Percentiles rank a stretch among this genome's conserved stretches.
Conservation (phyloP, 2,113 vertebrate genomes). For the Caranx melampygus region DNA sequence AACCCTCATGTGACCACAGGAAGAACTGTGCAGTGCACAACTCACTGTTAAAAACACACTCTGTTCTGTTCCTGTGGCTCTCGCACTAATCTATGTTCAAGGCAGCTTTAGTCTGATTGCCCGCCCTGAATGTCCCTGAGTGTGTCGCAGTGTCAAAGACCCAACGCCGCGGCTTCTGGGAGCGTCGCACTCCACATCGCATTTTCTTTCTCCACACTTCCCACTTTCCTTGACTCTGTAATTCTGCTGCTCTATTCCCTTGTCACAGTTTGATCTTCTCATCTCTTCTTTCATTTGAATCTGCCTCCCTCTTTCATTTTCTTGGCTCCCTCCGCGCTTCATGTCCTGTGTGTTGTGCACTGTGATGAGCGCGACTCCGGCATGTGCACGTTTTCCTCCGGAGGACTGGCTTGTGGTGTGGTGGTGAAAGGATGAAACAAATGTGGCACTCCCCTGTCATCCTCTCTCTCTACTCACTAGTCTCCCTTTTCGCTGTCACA, state of each 20-base stretch:
- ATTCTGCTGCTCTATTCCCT: conserved; percentile 30
- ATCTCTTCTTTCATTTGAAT: conserved; percentile 40
- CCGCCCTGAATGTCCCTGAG: conserved; percentile 51
- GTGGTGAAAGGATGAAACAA: conserved; percentile 69
- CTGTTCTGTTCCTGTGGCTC: conserved; percentile 17
- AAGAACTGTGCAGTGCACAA: not conserved
- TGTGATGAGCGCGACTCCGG: conserved; percentile 27
- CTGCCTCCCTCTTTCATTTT: conserved; percentile 20
- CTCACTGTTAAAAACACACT: conserved; percentile 23
- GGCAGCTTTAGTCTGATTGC: conserved; percentile 43
- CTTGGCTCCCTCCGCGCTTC: conserved; percentile 17
- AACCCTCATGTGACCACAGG: conserved; percentile 1
- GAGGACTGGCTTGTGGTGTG: conserved; percentile 50
- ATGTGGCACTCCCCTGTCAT: conserved; percentile 62
- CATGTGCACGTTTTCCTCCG: conserved; percentile 46
- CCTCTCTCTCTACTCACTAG: conserved; percentile 44
- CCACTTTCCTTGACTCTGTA: conserved; percentile 17
- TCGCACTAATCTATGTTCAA: conserved; percentile 59
- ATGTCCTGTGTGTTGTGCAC: conserved; percentile 39
- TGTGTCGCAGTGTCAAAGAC: conserved; percentile 50
- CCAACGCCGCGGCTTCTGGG: conserved; percentile 34
- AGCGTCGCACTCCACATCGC: conserved; percentile 27
- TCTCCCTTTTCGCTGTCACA: conserved; percentile 54
- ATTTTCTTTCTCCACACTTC: conserved; percentile 12
- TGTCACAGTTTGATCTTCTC: conserved; percentile 55